phyloP scores from a whole-genome alignment of 2,888 invertebrate species.

The Allygus modestus region DNA sequence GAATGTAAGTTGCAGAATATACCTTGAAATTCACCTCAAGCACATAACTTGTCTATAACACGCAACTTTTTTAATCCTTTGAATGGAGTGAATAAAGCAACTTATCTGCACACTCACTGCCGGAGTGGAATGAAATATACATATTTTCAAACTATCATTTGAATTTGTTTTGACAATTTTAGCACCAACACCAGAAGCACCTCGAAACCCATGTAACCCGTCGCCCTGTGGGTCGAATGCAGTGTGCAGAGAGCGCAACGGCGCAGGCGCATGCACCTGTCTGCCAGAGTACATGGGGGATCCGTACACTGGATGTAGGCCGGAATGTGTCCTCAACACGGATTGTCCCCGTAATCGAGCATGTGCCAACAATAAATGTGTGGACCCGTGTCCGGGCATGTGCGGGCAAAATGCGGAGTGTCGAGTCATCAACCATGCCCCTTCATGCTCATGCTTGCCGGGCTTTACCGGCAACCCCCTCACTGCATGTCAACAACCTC shows the following conservation, averaged over 20 bases:
- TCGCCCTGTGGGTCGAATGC: slow-evolving; percentile 90
- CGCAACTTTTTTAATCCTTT: background rate
- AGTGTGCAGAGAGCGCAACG: slow-evolving; percentile 85
- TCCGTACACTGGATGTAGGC: slow-evolving; percentile 87
- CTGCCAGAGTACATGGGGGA: slow-evolving; percentile 86
- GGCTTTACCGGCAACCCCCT: slow-evolving; percentile 86
- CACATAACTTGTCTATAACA: too few relatives aligned
- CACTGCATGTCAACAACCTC: slow-evolving; percentile 77
- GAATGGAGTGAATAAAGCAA: background rate
- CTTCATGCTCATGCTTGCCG: slow-evolving; percentile 85
- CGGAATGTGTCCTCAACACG: slow-evolving; percentile 88
- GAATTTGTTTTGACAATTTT: slow-evolving; percentile 25
- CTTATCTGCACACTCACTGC: background rate
- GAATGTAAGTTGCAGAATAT: too few relatives aligned
- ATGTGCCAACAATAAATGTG: slow-evolving; percentile 88
- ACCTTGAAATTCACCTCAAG: too few relatives aligned
- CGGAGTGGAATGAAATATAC: background rate
- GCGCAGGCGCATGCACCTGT: slow-evolving; percentile 87
- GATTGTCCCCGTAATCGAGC: slow-evolving; percentile 85
- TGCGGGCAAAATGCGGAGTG: slow-evolving; percentile 89
- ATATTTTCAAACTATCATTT: background rate
- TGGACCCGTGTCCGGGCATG: slow-evolving; percentile 86
- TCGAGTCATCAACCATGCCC: slow-evolving; percentile 85
- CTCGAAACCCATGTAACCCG: slow-evolving; percentile 85
- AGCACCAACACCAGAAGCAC: slow-evolving; percentile 75